Conservation (phyloP, 2,797 vertebrate species). For the Miichthys miiuy region DNA sequence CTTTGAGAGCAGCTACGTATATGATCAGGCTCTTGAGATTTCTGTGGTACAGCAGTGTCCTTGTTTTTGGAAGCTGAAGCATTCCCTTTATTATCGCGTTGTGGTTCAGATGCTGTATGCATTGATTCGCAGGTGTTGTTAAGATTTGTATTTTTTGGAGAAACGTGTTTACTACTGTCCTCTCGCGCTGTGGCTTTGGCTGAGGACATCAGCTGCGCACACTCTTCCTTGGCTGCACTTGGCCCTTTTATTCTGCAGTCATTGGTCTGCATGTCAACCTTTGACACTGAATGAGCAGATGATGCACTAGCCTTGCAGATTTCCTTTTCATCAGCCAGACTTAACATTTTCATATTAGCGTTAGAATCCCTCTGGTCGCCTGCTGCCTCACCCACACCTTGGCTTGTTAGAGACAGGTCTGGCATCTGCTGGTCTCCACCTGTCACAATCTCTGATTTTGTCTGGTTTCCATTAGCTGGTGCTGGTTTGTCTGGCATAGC, state of each 20-base stretch:
- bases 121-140: conserved; percentile 48
- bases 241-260: conserved; percentile 65
- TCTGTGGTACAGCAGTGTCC: conserved; percentile 46
- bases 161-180: conserved; percentile 45
- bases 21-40: conserved; percentile 60
- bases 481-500: conserved; percentile 65
- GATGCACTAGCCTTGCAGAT: conserved; percentile 47
- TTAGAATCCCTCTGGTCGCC: conserved; percentile 72
- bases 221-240: conserved; percentile 47
- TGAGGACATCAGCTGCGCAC: conserved; percentile 37
- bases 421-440: conserved; percentile 58
- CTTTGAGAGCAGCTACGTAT: conserved; percentile 46
- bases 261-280: conserved; percentile 60
- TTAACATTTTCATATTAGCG: conserved; percentile 72
- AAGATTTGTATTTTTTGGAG: conserved; percentile 60
- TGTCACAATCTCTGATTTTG: conserved; percentile 57
- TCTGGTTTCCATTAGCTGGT: conserved; percentile 67
- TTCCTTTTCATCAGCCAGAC: conserved; percentile 61
- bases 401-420: conserved; percentile 48
- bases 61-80: conserved; percentile 39
- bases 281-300: conserved; percentile 55
- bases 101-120: conserved; percentile 45
- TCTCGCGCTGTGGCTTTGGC: conserved; percentile 41
- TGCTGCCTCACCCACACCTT: conserved; percentile 51
- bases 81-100: conserved; percentile 45